Evolutionary conservation across 2,113 vertebrate genomes (phyloP).

Genomic region (Otolemur garnettii): DNA sequence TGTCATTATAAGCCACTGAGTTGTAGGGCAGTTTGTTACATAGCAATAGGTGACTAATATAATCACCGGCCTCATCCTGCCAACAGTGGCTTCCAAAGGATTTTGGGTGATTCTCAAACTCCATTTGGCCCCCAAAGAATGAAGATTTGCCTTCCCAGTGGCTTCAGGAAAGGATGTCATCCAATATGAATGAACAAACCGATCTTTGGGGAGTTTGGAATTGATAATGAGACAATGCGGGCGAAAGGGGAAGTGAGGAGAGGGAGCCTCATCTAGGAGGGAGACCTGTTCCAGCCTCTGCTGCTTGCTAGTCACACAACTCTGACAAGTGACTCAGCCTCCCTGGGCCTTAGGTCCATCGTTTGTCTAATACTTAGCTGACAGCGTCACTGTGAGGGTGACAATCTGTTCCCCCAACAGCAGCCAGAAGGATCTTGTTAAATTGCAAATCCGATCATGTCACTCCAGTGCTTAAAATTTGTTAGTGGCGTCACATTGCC

Average conservation of each 20-base stretch:
- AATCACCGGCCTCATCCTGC: neutral
- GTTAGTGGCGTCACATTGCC: rapidly evolving
- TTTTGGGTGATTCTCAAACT: neutral
- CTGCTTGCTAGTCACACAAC: rapidly evolving
- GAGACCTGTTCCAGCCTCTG: neutral
- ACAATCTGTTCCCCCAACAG: neutral
- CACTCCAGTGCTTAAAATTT: neutral
- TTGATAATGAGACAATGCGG: neutral
- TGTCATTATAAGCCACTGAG: neutral
- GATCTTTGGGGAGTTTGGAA: neutral
- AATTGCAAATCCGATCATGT: constrained; percentile 18
- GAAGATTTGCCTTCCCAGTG: rapidly evolving
- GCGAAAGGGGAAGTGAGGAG: rapidly evolving
- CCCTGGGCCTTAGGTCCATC: rapidly evolving
- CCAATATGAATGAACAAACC: neutral
- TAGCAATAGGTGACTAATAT: too few species aligned
- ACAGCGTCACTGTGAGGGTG: neutral
- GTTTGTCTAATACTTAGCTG: neutral
- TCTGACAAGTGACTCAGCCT: neutral
- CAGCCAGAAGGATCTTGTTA: constrained; percentile 2
- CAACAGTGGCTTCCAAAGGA: neutral
- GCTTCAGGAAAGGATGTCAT: neutral
- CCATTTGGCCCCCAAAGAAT: neutral
- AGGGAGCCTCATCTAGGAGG: neutral
- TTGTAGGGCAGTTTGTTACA: neutral